These are phyloP conservation scores for Drosophila vallismaia DNA, from an alignment of 2,888 invertebrate species.

Conservation along the genomic window DNA sequence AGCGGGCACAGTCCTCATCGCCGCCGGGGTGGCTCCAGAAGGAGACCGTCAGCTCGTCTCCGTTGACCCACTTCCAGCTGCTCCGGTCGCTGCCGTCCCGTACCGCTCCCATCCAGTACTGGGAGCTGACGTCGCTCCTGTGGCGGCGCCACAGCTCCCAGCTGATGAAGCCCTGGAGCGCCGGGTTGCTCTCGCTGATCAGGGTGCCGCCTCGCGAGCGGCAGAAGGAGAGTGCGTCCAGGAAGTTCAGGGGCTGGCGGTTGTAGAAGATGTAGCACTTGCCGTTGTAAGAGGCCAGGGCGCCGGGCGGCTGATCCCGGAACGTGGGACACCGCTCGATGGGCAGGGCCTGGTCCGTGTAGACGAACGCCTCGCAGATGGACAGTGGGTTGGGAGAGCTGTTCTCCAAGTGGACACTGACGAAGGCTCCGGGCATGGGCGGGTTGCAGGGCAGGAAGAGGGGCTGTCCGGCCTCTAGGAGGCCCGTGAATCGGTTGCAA, in stretches of 20 bases:
- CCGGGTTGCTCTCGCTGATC: slow-evolving; percentile 96
- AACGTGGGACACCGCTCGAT: slow-evolving; percentile 97
- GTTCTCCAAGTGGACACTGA: slow-evolving; percentile 94
- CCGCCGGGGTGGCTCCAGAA: slow-evolving; percentile 96
- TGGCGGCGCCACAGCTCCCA: slow-evolving; percentile 97
- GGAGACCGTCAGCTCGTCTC: slow-evolving; percentile 93
- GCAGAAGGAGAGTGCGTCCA: slow-evolving; percentile 92
- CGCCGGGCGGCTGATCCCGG: slow-evolving; percentile 95
- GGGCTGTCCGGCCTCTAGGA: slow-evolving; percentile 94
- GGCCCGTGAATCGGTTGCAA: slow-evolving; percentile 95
- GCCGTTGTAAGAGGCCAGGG: slow-evolving; percentile 96
- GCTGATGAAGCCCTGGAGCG: slow-evolving; percentile 96
- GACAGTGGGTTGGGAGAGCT: slow-evolving; percentile 90
- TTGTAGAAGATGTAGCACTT: slow-evolving; percentile 98
- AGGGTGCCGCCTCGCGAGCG: slow-evolving; percentile 92
- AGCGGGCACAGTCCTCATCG: slow-evolving; percentile 93
- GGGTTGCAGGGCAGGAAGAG: slow-evolving; percentile 96
- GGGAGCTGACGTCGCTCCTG: slow-evolving; percentile 94
- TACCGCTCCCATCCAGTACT: slow-evolving; percentile 97
- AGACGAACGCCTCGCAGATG: slow-evolving; percentile 96
- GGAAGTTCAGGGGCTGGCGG: slow-evolving; percentile 91
- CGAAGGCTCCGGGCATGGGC: slow-evolving; percentile 97
- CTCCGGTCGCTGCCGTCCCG: slow-evolving; percentile 91
- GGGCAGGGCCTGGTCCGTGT: slow-evolving; percentile 95
- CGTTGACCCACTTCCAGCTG: slow-evolving; percentile 96